These are phyloP conservation scores for Chlamydotis undulata DNA, from an alignment of 2,113 vertebrate species.

Conservation along the genomic window DNA sequence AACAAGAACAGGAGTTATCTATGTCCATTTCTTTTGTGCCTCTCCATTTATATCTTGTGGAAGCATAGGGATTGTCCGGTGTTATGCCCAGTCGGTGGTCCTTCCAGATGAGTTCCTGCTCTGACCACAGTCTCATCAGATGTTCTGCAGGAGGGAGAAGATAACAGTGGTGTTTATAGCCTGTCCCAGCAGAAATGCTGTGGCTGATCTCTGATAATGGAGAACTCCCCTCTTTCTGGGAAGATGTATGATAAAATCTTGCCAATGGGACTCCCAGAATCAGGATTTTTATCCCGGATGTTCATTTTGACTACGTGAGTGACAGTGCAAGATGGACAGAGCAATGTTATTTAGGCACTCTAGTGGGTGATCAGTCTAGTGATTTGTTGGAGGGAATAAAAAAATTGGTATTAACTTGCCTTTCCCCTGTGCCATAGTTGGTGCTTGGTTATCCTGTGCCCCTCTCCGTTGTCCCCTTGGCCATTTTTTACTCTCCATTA, in stretches of 20 bases:
- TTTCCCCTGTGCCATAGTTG: background rate
- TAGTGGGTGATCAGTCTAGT: background rate
- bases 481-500: background rate
- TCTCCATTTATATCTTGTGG: background rate
- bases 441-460: background rate
- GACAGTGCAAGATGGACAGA: background rate
- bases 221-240: background rate
- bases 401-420: background rate
- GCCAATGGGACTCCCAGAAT: background rate
- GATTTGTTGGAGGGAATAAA: background rate
- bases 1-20: background rate
- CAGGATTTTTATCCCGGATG: background rate
- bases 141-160: background rate
- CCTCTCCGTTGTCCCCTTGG: background rate
- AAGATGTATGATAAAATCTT: background rate
- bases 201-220: background rate
- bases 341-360: background rate
- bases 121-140: background rate
- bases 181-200: background rate
- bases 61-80: accelerated
- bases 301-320: background rate
- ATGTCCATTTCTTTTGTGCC: background rate
- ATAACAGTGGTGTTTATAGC: background rate
- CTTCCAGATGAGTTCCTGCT: background rate
- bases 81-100: accelerated